phyloP scores from a whole-genome alignment of 2,797 vertebrate species.

The Anableps anableps region DNA sequence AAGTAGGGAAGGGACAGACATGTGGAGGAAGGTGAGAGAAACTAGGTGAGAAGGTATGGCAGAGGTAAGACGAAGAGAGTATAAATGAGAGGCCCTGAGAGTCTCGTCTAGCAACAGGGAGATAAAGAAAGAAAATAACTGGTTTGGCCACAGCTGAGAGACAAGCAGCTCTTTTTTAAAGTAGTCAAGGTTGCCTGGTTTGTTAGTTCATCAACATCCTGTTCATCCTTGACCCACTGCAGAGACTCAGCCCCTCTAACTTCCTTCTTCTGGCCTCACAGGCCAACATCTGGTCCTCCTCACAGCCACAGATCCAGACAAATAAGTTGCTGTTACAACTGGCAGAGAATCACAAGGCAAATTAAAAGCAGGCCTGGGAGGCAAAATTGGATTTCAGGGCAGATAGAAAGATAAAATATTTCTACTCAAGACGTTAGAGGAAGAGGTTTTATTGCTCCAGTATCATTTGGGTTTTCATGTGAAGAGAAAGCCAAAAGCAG shows the following conservation, averaged over 20 bases:
- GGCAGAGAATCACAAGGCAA: slow-evolving; percentile 49
- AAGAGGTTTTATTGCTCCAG: slow-evolving; percentile 10
- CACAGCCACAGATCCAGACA: slow-evolving; percentile 48
- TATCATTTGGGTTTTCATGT: slow-evolving; percentile 3
- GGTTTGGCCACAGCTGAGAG: slow-evolving; percentile 16
- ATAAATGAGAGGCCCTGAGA: slow-evolving; percentile 13
- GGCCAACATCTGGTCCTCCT: slow-evolving; percentile 64
- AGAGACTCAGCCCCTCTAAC: slow-evolving; percentile 44
- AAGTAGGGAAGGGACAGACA: slow-evolving; percentile 11
- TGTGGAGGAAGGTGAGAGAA: slow-evolving; percentile 37
- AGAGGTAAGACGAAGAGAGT: neutral
- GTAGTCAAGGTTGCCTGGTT: slow-evolving; percentile 42
- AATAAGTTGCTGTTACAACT: slow-evolving; percentile 56
- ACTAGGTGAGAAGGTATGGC: neutral
- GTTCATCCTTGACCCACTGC: slow-evolving; percentile 61
- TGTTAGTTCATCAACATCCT: slow-evolving; percentile 71
- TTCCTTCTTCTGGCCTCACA: slow-evolving; percentile 53
- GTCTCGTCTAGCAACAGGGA: neutral
- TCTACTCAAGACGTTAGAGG: slow-evolving; percentile 11
- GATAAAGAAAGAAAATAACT: neutral
- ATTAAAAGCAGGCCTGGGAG: slow-evolving; percentile 47
- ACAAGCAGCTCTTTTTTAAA: neutral
- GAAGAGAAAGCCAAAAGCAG: neutral
- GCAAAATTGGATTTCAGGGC: slow-evolving; percentile 22
- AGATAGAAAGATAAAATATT: slow-evolving; percentile 26